Conservation (phyloP, 2,113 vertebrate genomes). For the Paramormyrops kingsleyae region DNA sequence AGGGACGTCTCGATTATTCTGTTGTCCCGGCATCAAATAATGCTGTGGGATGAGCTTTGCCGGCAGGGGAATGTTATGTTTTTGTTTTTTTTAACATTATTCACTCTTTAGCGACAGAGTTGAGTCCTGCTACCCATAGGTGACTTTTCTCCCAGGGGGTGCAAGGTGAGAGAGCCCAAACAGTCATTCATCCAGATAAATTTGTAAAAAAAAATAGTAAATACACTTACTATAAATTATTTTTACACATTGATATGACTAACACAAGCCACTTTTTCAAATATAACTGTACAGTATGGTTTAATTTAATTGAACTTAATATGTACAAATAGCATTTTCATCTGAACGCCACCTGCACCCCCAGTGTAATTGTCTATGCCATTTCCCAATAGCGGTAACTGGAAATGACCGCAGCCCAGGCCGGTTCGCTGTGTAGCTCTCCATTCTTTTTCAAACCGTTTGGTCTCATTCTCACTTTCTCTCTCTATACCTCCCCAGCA, state of each 20-base stretch:
- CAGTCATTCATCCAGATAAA: background rate
- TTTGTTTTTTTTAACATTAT: background rate
- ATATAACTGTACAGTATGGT: background rate
- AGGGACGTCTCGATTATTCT: background rate
- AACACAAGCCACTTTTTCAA: background rate
- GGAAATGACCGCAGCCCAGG: background rate
- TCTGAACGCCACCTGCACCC: background rate
- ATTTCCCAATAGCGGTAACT: background rate
- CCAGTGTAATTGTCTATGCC: background rate
- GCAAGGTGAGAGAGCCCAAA: background rate
- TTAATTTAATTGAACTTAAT: background rate
- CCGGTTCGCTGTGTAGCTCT: background rate
- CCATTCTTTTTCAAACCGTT: background rate
- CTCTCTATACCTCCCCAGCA: background rate
- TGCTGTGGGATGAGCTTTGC: background rate
- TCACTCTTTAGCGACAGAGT: background rate
- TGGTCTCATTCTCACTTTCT: background rate
- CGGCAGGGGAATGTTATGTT: background rate
- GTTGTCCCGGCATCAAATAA: background rate
- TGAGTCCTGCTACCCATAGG: background rate
- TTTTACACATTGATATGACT: background rate
- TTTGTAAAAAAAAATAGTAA: background rate
- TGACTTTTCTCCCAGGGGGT: background rate
- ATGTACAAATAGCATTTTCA: background rate
- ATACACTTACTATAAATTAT: background rate